Evolutionary conservation across 2,888 invertebrate species (phyloP).

Genomic region (Ochropleura leucogaster): DNA sequence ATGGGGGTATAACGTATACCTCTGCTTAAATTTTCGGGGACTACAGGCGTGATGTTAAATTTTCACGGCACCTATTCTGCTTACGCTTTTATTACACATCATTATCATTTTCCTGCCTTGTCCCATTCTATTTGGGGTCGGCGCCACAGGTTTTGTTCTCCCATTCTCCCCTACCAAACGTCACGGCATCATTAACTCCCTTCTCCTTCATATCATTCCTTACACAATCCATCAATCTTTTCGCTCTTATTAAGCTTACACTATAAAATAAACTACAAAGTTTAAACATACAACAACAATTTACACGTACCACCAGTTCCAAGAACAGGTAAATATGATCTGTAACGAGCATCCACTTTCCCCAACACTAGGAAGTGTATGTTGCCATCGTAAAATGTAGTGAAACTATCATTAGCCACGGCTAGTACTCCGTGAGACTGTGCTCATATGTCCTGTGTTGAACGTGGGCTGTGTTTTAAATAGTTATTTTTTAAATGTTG

Average conservation of each 20-base stretch:
- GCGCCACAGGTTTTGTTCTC: too few species aligned
- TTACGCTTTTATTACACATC: neutral
- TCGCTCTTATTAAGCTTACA: neutral
- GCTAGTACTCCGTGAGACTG: constrained; percentile 18
- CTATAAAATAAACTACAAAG: neutral
- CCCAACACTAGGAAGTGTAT: constrained; percentile 49
- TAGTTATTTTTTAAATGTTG: neutral
- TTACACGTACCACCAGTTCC: constrained; percentile 10
- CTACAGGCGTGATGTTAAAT: too few species aligned
- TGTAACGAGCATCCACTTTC: constrained; percentile 53
- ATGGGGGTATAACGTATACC: too few species aligned
- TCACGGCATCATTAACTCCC: too few species aligned
- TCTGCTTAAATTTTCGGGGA: too few species aligned
- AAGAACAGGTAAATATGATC: constrained; percentile 55
- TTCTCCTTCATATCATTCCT: too few species aligned
- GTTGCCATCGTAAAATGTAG: constrained; percentile 48
- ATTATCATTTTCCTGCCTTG: too few species aligned
- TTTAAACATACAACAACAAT: constrained; percentile 6
- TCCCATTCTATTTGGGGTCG: too few species aligned
- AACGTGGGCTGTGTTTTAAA: constrained; percentile 15
- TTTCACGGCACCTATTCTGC: neutral
- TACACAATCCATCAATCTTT: too few species aligned
- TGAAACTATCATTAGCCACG: constrained; percentile 48
- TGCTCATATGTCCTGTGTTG: constrained; percentile 35
- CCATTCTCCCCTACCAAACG: too few species aligned